Evolutionary conservation across 2,888 invertebrate species (phyloP).

Genomic region (Cynaeus angustus): DNA sequence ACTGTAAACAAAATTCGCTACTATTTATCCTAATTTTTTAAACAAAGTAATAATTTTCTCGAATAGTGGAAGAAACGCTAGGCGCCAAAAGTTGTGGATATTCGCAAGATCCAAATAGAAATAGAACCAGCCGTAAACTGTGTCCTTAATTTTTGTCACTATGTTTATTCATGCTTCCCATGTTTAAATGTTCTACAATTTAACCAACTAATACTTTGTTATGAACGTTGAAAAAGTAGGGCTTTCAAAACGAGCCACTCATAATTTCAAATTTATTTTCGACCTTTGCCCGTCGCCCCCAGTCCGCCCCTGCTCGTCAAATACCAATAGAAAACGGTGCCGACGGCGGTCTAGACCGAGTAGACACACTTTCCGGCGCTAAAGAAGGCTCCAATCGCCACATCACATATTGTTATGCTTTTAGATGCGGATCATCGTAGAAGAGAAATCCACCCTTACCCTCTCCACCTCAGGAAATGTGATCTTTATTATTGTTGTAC

Average conservation of each 20-base stretch:
- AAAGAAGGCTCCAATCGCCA: conserved; percentile 62
- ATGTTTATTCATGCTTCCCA: too few species aligned
- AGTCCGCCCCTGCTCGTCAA: conserved; percentile 55
- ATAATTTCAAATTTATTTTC: too few species aligned
- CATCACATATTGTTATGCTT: conserved; percentile 61
- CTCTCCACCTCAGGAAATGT: conserved; percentile 50
- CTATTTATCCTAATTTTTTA: conserved; percentile 19
- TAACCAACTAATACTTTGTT: too few species aligned
- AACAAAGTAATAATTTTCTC: conserved; percentile 3
- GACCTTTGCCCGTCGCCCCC: conserved; percentile 5
- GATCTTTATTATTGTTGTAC: conserved; percentile 54
- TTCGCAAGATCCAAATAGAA: too few species aligned
- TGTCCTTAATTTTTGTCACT: too few species aligned
- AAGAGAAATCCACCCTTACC: conserved; percentile 18
- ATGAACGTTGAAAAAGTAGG: too few species aligned
- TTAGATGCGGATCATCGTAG: conserved; percentile 51
- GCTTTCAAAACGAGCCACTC: too few species aligned
- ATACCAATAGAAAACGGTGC: conserved; percentile 58
- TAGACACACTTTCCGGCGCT: conserved; percentile 61
- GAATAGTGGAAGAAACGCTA: neutral
- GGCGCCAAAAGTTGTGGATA: neutral
- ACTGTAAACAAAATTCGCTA: conserved; percentile 30
- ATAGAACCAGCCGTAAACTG: too few species aligned
- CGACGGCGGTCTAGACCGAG: conserved; percentile 60
- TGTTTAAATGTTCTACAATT: too few species aligned